Evolutionary conservation across 2,797 vertebrate genomes (phyloP).

Genomic region (Sparus aurata): DNA sequence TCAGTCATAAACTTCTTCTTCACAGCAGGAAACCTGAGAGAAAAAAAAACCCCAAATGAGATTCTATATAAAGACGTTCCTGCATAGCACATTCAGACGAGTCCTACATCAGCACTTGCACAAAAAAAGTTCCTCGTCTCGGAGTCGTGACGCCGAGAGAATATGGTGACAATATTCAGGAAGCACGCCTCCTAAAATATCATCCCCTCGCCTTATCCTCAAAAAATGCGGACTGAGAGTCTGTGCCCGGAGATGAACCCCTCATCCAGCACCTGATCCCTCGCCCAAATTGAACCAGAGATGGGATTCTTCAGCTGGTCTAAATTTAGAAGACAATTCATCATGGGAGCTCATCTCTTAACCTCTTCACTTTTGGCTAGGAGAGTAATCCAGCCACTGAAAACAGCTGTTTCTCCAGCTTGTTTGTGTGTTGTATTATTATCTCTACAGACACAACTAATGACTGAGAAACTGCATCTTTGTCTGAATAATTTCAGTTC

Average conservation of each 20-base stretch:
- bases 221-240: constrained; percentile 38
- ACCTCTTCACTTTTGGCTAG: constrained; percentile 31
- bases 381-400: constrained; percentile 18
- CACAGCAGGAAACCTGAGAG: constrained; percentile 94
- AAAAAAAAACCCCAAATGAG: constrained; percentile 25
- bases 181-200: constrained; percentile 54
- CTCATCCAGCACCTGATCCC: constrained; percentile 59
- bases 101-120: constrained; percentile 57
- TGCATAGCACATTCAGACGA: constrained; percentile 41
- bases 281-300: constrained; percentile 65
- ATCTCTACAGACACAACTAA: background rate
- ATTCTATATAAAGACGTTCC: constrained; percentile 52
- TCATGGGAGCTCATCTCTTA: constrained; percentile 59
- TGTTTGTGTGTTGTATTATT: background rate
- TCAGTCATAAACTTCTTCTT: constrained; percentile 98
- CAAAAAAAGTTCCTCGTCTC: constrained; percentile 26
- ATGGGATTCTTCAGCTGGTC: constrained; percentile 69
- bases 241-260: constrained; percentile 58
- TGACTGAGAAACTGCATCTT: background rate
- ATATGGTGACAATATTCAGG: constrained; percentile 34
- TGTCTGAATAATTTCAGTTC: constrained; percentile 8
- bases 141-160: constrained; percentile 28
- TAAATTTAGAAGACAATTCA: constrained; percentile 78
- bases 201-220: constrained; percentile 23
- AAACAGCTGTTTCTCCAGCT: constrained; percentile 37